phyloP scores from a whole-genome alignment of 2,113 vertebrate species.

The Callospermophilus lateralis region DNA sequence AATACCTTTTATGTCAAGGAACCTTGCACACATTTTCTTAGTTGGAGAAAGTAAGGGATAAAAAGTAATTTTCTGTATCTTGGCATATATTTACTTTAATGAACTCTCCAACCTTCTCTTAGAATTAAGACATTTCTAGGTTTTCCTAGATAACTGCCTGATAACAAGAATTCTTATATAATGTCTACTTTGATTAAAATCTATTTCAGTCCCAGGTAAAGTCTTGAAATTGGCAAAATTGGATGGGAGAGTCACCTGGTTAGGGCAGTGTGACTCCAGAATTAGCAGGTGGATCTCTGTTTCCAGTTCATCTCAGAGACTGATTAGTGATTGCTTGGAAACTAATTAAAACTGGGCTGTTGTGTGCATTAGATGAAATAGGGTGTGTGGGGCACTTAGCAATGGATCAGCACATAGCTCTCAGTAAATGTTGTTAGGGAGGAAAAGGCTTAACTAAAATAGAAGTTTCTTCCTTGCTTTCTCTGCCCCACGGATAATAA shows the following conservation, averaged over 20 bases:
- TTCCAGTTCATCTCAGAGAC: not conserved
- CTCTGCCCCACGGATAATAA: not conserved
- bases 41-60: not conserved
- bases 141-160: not conserved
- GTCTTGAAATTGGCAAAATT: not conserved
- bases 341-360: not conserved
- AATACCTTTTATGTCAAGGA: not conserved
- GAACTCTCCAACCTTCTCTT: not conserved
- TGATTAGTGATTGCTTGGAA: not conserved
- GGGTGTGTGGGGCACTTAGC: not conserved
- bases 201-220: not conserved
- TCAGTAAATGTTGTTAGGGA: not conserved
- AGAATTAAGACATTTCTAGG: not conserved
- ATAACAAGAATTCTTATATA: not conserved
- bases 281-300: not conserved
- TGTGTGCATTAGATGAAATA: not conserved
- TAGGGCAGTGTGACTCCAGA: not conserved
- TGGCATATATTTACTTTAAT: not conserved
- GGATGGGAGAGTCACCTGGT: not conserved
- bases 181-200: not conserved
- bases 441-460: not conserved
- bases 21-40: not conserved
- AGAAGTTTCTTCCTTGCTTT: not conserved
- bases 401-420: not conserved
- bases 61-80: not conserved